Percentiles rank a stretch among this genome's conserved stretches.
Conservation (phyloP, 1,140 invertebrate species). For the Zophobas atratus region DNA sequence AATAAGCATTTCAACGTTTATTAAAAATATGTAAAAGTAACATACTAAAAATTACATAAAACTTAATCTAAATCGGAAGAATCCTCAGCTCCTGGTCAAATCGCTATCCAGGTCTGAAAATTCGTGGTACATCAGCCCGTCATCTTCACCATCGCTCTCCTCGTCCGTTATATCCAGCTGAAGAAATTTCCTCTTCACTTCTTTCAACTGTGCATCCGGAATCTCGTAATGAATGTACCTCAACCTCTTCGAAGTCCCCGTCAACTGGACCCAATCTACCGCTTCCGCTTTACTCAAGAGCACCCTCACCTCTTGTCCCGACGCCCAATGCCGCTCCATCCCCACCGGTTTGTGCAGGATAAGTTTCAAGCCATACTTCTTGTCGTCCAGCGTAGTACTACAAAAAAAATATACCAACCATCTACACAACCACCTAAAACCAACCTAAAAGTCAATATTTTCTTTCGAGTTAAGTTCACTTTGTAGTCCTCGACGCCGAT, state of each 20-base stretch:
- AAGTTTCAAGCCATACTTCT: constrained; percentile 59
- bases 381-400: constrained; percentile 53
- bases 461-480: constrained; percentile 51
- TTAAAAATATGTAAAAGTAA: too few species aligned
- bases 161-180: constrained; percentile 50
- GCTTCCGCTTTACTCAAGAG: constrained; percentile 54
- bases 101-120: constrained; percentile 60
- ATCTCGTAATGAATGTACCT: constrained; percentile 60
- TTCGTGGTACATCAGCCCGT: constrained; percentile 48
- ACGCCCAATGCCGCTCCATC: constrained; percentile 50
- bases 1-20: too few species aligned
- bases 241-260: constrained; percentile 44
- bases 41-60: too few species aligned
- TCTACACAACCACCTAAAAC: constrained; percentile 8
- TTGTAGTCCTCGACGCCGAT: constrained; percentile 52
- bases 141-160: constrained; percentile 48
- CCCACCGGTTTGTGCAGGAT: constrained; percentile 55
- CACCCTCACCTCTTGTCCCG: constrained; percentile 55
- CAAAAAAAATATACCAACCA: constrained; percentile 36
- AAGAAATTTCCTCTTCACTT: constrained; percentile 45
- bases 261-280: constrained; percentile 58
- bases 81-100: constrained; percentile 41
- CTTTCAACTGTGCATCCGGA: constrained; percentile 48
- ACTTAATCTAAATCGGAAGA: constrained; percentile 9
- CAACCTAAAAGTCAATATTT: constrained; percentile 58